Evolutionary conservation across 2,797 vertebrate genomes (phyloP), one percentile per base, ranked within the genome.

Genomic region (Premnoplex brunnescens): DNA sequence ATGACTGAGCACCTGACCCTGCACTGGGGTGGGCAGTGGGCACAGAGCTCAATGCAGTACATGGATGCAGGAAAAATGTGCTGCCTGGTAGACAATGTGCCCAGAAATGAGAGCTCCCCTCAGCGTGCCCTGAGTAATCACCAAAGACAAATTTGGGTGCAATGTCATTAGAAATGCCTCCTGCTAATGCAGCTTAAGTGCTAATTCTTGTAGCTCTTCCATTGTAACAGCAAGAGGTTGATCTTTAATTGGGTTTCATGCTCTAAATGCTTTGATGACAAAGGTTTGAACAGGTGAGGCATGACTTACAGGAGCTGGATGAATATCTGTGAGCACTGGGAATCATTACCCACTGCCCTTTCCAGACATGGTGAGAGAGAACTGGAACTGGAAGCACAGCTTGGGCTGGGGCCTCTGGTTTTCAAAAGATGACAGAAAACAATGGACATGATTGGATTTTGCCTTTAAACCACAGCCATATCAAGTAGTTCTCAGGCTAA

Each of bases 201-300:
- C 95, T 96, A 95, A 96, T 96, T 95, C 96, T 91, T 97, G 96
- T 97, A 95, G 41, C 77, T 92, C 75, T 82, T 76, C 94, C 96
- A 88, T 90, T 90, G 94, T 95, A 95, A 93, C 85, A 91, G 96
- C 94, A 79, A 96, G 93, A 95, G 88, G 91, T 87, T 96, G 96
- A 92, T 95, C 94, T 95, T 95, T 97, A 96, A 97, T 96, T 97
- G 77, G 93, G 95, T 96, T 97, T 97, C 96, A 97, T 97, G 96
- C 96, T 97, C 96, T 96, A 97, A 96, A 96, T 97, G 95, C 88
- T 94, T 91, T 22, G 34, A 88, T 88, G 94, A 96, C 96, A 96
- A 88, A 96, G 93, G 94, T 96, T 94, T 89, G 94, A 95, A 72
- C 95, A 97, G 95, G 95, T 96, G 96, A 97, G 95, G 59, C 75